Evolutionary conservation across 2,113 vertebrate genomes (phyloP).

Genomic region (Piprites chloris): DNA sequence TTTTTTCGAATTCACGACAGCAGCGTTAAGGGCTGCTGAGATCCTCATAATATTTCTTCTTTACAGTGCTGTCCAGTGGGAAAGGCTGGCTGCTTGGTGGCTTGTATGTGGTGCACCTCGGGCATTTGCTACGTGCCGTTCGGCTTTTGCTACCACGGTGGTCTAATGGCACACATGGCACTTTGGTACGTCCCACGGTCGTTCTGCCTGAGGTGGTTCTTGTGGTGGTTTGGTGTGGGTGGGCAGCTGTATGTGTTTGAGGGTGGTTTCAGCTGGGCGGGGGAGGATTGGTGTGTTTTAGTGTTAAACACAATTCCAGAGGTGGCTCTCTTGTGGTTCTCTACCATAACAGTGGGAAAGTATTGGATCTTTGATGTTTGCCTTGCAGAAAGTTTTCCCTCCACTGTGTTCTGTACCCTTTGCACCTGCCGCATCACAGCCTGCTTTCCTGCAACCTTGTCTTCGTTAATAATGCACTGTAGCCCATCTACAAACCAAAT

Average conservation of each 20-base stretch:
- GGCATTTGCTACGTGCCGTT: rapidly evolving
- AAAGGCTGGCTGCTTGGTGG: not conserved
- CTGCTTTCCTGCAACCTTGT: not conserved
- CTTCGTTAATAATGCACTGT: rapidly evolving
- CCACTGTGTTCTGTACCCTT: not conserved
- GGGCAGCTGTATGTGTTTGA: not conserved
- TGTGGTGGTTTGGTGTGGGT: not conserved
- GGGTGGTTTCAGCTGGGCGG: not conserved
- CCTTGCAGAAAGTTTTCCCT: not conserved
- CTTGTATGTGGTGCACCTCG: rapidly evolving
- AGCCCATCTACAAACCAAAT: not conserved
- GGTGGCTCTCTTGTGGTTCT: not conserved
- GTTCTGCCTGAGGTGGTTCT: not conserved
- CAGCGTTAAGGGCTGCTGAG: not conserved
- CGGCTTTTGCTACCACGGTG: rapidly evolving
- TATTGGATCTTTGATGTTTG: not conserved
- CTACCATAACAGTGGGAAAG: not conserved
- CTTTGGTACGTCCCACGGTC: rapidly evolving
- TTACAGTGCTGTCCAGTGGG: rapidly evolving
- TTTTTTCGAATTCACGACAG: not conserved
- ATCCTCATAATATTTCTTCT: not conserved
- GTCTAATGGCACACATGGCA: rapidly evolving
- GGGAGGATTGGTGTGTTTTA: not conserved
- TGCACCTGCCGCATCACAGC: not conserved
- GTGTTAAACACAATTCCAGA: not conserved